Conservation (phyloP, 1,140 invertebrate species). For the Neodiprion virginianus region DNA sequence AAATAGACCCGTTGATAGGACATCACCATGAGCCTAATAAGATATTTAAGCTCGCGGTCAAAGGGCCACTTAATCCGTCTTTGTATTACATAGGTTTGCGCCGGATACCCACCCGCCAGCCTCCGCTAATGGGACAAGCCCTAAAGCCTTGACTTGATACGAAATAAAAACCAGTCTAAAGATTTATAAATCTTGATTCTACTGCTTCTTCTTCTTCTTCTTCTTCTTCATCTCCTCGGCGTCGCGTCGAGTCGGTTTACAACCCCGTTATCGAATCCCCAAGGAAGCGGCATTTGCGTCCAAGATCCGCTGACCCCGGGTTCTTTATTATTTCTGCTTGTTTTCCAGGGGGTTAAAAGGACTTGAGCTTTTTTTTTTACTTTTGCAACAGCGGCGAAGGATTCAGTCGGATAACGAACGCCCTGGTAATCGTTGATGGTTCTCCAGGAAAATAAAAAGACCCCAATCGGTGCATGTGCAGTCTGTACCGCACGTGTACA, state of each 20-base stretch:
- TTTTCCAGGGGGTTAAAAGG: too few relatives aligned
- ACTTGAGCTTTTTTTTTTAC: too few relatives aligned
- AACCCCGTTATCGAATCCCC: too few relatives aligned
- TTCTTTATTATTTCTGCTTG: too few relatives aligned
- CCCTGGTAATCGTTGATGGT: too few relatives aligned
- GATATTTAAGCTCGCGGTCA: conserved; percentile 39
- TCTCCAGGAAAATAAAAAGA: too few relatives aligned
- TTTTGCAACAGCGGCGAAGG: too few relatives aligned
- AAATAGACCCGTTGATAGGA: conserved; percentile 26
- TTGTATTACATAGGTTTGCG: conserved; percentile 17
- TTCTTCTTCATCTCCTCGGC: neutral
- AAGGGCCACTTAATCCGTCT: conserved; percentile 41
- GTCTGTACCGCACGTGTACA: neutral
- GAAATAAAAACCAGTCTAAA: conserved; percentile 41
- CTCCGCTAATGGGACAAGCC: conserved; percentile 41
- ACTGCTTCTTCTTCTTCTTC: neutral
- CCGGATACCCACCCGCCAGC: conserved; percentile 22
- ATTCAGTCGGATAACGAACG: too few relatives aligned
- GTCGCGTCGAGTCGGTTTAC: neutral
- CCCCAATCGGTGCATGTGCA: neutral
- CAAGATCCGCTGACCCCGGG: too few relatives aligned
- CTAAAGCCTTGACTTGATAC: conserved; percentile 45
- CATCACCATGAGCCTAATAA: conserved; percentile 40
- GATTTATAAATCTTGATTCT: conserved; percentile 46
- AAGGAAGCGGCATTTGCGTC: too few relatives aligned